Evolutionary conservation across 2,797 vertebrate genomes (phyloP).

Genomic region (Scleropages formosus): DNA sequence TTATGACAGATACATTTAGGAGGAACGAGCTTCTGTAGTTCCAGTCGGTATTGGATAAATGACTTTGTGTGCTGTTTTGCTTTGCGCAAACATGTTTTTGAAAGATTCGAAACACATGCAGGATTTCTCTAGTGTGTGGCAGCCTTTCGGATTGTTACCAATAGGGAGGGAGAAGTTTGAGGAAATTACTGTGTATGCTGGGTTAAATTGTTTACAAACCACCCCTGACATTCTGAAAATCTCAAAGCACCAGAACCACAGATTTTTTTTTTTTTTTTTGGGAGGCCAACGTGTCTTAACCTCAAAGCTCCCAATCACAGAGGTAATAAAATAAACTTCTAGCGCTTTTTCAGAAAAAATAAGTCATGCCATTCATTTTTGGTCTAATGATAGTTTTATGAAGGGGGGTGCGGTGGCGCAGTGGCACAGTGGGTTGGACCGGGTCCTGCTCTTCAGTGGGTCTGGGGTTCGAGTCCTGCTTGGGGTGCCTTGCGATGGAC

Average conservation of each 20-base stretch:
- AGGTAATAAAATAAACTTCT: background rate
- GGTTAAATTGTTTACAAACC: constrained; percentile 26
- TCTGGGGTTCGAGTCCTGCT: no score
- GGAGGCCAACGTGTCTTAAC: background rate
- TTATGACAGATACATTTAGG: background rate
- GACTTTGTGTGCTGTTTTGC: background rate
- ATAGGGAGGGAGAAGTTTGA: constrained; percentile 22
- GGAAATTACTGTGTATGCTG: constrained; percentile 27
- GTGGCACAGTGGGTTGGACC: no score
- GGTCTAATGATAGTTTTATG: background rate
- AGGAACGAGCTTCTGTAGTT: background rate
- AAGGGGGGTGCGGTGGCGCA: no score
- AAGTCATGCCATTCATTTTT: background rate
- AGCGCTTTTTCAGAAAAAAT: constrained; percentile 11
- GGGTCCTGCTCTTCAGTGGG: no score
- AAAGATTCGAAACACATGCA: constrained; percentile 23
- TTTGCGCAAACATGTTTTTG: constrained; percentile 13
- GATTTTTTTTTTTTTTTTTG: constrained; percentile 1
- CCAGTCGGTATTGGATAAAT: background rate
- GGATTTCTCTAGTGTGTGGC: constrained; percentile 16
- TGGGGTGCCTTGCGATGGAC: no score
- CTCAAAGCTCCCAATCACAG: background rate
- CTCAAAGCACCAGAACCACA: constrained; percentile 13
- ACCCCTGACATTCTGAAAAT: constrained; percentile 5
- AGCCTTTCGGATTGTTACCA: constrained; percentile 28